phyloP scores from a whole-genome alignment of 2,888 invertebrate species.

The Plebejus melissa region DNA sequence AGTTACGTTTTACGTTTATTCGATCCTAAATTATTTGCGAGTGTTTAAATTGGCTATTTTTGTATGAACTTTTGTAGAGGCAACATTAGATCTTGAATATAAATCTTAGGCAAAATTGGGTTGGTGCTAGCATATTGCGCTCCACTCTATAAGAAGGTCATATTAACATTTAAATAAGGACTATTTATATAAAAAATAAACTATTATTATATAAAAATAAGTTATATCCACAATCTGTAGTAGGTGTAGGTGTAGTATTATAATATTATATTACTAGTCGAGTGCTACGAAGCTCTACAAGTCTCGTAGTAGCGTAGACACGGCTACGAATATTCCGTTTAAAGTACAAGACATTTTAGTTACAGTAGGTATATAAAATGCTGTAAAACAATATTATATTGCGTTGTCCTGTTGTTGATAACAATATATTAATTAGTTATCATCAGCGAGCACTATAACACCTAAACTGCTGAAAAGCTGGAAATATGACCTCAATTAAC shows the following conservation, averaged over 20 bases:
- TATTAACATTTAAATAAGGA: too few relatives aligned
- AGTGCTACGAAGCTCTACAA: conserved; percentile 2
- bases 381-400: too few relatives aligned
- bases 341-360: background rate
- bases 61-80: background rate
- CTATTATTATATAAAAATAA: background rate
- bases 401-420: too few relatives aligned
- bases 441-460: too few relatives aligned
- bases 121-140: background rate
- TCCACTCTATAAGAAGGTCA: too few relatives aligned
- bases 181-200: background rate
- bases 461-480: too few relatives aligned
- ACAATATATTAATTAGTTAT: too few relatives aligned
- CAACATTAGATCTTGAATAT: background rate
- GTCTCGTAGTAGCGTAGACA: background rate
- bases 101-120: background rate
- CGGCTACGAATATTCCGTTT: background rate
- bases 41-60: background rate
- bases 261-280: background rate
- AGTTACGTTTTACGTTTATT: background rate
- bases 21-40: background rate
- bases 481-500: too few relatives aligned
- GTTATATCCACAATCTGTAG: too few relatives aligned
- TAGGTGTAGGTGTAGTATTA: too few relatives aligned
- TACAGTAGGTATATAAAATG: background rate